Percentiles rank a stretch among this genome's conserved stretches.
phyloP scores from a whole-genome alignment of 1,140 invertebrate genomes.

The Nylanderia fulva region DNA sequence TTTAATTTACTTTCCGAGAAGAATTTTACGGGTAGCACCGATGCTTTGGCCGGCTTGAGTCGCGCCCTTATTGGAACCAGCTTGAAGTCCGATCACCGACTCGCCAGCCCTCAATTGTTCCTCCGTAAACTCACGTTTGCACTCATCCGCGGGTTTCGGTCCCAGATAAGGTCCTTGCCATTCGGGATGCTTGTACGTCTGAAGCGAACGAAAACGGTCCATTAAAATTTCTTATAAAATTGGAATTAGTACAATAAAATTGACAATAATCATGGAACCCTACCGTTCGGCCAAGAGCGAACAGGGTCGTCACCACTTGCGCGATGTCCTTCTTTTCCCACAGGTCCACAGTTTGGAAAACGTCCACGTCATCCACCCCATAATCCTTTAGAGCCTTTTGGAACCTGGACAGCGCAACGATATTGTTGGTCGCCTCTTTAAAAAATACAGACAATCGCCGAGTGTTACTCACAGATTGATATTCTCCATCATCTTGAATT shows the following conservation, averaged over 20 bases:
- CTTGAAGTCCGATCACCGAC: slow-evolving; percentile 95
- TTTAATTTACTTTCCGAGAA: slow-evolving; percentile 90
- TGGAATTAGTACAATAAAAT: too few relatives aligned
- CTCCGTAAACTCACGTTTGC: slow-evolving; percentile 95
- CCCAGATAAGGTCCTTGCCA: slow-evolving; percentile 94
- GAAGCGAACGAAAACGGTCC: slow-evolving; percentile 52
- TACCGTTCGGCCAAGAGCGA: slow-evolving; percentile 95
- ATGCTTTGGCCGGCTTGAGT: slow-evolving; percentile 96
- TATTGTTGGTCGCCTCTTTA: too few relatives aligned
- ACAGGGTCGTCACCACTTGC: slow-evolving; percentile 94
- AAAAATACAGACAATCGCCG: too few relatives aligned
- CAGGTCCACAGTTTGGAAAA: slow-evolving; percentile 97
- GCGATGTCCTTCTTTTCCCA: slow-evolving; percentile 97
- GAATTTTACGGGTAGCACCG: slow-evolving; percentile 94
- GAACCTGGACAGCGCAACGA: slow-evolving; percentile 89
- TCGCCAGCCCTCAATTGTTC: slow-evolving; percentile 95
- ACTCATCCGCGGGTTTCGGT: slow-evolving; percentile 94
- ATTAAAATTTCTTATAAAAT: too few relatives aligned
- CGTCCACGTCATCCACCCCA: slow-evolving; percentile 95
- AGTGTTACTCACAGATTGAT: slow-evolving; percentile 91
- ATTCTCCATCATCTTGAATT: slow-evolving; percentile 98
- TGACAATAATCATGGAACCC: too few relatives aligned
- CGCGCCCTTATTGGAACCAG: slow-evolving; percentile 96
- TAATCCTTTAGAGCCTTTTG: slow-evolving; percentile 94
- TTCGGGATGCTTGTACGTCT: slow-evolving; percentile 95